Conservation (phyloP, 2,113 vertebrate species). For the Phyllostomus hastatus region DNA sequence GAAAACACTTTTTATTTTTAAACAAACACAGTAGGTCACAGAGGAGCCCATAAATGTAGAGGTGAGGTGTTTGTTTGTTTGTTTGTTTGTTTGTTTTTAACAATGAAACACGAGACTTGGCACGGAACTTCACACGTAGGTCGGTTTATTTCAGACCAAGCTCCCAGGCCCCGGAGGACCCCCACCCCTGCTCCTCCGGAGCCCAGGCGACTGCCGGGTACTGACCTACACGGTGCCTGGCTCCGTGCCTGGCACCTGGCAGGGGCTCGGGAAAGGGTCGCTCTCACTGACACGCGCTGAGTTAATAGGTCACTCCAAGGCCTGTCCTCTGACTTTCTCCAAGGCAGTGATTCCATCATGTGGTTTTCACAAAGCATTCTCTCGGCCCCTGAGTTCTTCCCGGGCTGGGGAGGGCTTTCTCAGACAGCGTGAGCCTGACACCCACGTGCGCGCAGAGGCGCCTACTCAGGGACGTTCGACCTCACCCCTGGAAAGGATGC, state of each 20-base stretch:
- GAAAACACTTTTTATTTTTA: constrained; percentile 21
- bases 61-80: neutral
- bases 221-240: neutral
- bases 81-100: neutral
- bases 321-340: neutral
- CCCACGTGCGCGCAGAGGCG: neutral
- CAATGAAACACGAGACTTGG: neutral
- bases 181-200: neutral
- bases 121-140: neutral
- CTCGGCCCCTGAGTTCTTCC: neutral
- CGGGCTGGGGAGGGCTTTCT: neutral
- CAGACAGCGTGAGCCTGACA: neutral
- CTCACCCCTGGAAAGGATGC: neutral
- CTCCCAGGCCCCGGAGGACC: neutral
- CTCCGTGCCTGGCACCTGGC: neutral
- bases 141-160: neutral
- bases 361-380: neutral
- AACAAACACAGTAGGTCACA: neutral
- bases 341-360: neutral
- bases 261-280: neutral
- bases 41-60: neutral
- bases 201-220: too few relatives aligned
- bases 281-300: neutral
- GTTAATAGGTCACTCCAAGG: neutral
- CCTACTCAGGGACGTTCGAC: fast-evolving